Evolutionary conservation across 1,140 invertebrate species (phyloP).

Genomic region (Spodoptera litura): DNA sequence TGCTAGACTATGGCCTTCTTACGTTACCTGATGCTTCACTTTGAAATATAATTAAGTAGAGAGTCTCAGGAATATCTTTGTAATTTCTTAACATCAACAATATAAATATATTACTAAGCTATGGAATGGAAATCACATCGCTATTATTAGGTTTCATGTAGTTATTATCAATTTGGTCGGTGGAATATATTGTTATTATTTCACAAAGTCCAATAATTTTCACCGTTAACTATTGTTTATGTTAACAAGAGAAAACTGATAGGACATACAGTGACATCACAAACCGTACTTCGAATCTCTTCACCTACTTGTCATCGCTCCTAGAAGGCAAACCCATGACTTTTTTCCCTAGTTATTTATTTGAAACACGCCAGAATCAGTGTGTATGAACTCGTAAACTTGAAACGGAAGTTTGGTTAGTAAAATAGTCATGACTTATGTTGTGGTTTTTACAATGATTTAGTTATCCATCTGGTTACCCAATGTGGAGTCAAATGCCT

Average conservation of each 20-base stretch:
- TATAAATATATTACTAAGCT: neutral
- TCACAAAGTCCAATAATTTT: neutral
- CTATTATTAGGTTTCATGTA: constrained; percentile 9
- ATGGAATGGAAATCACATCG: constrained; percentile 3
- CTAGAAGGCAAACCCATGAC: no score
- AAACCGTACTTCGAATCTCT: constrained; percentile 37
- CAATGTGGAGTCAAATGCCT: neutral
- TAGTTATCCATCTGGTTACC: constrained; percentile 1
- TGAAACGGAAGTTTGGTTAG: constrained; percentile 46
- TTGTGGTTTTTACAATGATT: constrained; percentile 29
- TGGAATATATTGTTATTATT: neutral
- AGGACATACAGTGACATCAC: neutral
- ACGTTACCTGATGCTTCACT: neutral
- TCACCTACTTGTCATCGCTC: constrained; percentile 21
- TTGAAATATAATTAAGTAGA: neutral
- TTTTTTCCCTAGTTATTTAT: constrained; percentile 48
- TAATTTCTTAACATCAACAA: neutral
- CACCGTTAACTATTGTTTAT: constrained; percentile 15
- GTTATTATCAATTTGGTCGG: constrained; percentile 16
- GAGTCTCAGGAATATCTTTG: neutral
- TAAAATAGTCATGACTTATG: constrained; percentile 53
- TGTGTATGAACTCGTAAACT: constrained; percentile 55
- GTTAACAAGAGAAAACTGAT: neutral
- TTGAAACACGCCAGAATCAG: constrained; percentile 60
- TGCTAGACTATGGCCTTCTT: neutral